Evolutionary conservation across 1,140 invertebrate genomes (phyloP), one percentile per base, ranked within the genome.

Genomic region (Drosophila chauvacae): DNA sequence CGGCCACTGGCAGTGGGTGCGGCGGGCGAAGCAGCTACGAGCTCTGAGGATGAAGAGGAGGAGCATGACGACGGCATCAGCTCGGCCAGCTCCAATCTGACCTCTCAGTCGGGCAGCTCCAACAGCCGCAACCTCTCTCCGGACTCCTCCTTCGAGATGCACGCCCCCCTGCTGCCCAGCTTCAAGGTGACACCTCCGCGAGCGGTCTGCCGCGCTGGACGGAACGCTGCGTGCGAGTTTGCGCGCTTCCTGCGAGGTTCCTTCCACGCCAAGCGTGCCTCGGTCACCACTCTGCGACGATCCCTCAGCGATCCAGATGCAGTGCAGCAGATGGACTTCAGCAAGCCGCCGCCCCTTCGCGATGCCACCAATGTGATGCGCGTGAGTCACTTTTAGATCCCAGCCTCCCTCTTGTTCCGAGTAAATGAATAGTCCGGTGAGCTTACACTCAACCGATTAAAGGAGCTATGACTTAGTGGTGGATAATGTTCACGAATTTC

Each of bases 121-220:
- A 85, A 80, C 44, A 92, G 81, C 47, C 77, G 77, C 20, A 92
- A 92, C 71, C 80, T 76, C 9, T 90, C 91, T 0, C 80, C 88
- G n/a, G 88, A 92, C 48, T 92, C 91, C n/a, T 92, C 91, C 14
- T 91, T 92, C 30, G 91, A 92, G 61, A 56, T 92, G 79, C 91
- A 92, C 55, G 80, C 91, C 2, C 91, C 91, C 20, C 48, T 92
- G 23, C 53, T 92, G 77, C 91, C 91, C 57, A 91, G 77, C n/a
- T 92, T 92, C 72, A 92, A 92, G 74, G 71, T 92, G n/a, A 92
- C 91, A 18, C 91, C 91, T 3, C 91, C 91, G 3, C 55, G 65
- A n/a, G 56, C 71, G 7, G 71, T 77, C 57, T 83, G 81, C 59
- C 71, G 83, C 44, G 75, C 62, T 1, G 63, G 80, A 33, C 73